Base-by-base conservation (phyloP, 2,113 vertebrate genomes). In the Pluvialis apricaria region DNA sequence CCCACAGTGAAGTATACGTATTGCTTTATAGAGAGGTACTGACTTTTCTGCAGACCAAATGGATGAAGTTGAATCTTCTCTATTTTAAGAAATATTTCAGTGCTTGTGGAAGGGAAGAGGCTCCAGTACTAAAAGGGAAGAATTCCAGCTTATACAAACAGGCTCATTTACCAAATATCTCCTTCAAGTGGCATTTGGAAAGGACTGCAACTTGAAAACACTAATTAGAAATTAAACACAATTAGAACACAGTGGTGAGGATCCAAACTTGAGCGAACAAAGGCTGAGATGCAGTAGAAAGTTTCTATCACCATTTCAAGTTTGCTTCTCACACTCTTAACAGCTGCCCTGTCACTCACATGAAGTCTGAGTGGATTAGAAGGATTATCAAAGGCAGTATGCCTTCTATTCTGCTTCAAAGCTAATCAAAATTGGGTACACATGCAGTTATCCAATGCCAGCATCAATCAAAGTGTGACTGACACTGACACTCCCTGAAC, bases 291-390 rank as follows among this genome's bases (percentile, higher is more conserved):
- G 51, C 28, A 70, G 68, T 6, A 81, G 54, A 83, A 91, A 72
- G 57, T 85, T 86, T 87, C 57, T 79, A 60, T 65, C 60, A 38
- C 24, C 38, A 76, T 86, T 94, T 79, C 24, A 78, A 47, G 36
- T 88, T 92, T 90, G 58, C 36, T 86, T 95, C 84, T 94, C 84
- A 91, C 52, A 86, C 9, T 81, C 61, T 47, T 52, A 89, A 52
- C 57, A 85, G 70, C 87, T 95, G 69, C 78, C 70, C 84, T 96
- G 91, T 92, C 95, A 95, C 44, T 88, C 88, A 73, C 40, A 88
- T 26, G 64, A 90, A 82, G 62, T 86, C 76, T 96, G 94, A 96
- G 92, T 92, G 96, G 85, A 94, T 94, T 90, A 96, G 88, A 94
- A 88, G 82, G 88, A 92, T 90, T 96, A 94, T 90, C 68, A 86